Percentiles rank a stretch among this genome's conserved stretches.
Conservation (phyloP, 2,113 vertebrate genomes). For the Theristicus caerulescens region DNA sequence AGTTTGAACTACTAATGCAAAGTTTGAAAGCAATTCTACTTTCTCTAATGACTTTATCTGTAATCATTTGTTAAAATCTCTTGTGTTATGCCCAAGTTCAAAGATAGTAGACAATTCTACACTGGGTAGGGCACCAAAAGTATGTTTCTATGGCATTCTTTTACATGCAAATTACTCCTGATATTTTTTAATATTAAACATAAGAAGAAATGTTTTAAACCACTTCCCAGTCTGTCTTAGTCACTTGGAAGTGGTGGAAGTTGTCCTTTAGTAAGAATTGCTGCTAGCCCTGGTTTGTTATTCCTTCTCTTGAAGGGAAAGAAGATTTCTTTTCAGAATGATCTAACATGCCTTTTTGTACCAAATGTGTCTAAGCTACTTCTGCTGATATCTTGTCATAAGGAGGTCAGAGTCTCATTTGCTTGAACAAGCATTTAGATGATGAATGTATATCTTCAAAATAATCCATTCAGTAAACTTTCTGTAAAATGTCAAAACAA, state of each 20-base stretch:
- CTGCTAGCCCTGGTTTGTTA: background rate
- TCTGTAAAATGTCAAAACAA: conserved; percentile 37
- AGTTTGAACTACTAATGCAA: background rate
- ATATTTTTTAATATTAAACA: background rate
- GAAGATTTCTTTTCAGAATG: background rate
- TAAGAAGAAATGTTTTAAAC: background rate
- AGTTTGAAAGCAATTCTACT: background rate
- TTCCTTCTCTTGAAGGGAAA: background rate
- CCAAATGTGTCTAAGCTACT: conserved; percentile 22
- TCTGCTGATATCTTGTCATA: background rate
- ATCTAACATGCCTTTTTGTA: background rate
- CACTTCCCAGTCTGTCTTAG: background rate
- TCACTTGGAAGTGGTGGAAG: background rate
- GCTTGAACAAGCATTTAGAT: conserved; percentile 18
- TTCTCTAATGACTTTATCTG: background rate
- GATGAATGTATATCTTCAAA: conserved; percentile 22
- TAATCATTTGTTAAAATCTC: background rate
- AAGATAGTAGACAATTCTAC: background rate
- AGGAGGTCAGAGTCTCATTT: conserved; percentile 42
- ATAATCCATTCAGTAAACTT: conserved; percentile 25
- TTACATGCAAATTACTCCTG: background rate
- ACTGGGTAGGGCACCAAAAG: background rate
- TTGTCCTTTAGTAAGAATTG: background rate
- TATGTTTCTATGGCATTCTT: background rate
- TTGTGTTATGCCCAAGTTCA: background rate